Evolutionary conservation across 1,140 invertebrate species (phyloP).

Genomic region (Teleogryllus occipitalis): DNA sequence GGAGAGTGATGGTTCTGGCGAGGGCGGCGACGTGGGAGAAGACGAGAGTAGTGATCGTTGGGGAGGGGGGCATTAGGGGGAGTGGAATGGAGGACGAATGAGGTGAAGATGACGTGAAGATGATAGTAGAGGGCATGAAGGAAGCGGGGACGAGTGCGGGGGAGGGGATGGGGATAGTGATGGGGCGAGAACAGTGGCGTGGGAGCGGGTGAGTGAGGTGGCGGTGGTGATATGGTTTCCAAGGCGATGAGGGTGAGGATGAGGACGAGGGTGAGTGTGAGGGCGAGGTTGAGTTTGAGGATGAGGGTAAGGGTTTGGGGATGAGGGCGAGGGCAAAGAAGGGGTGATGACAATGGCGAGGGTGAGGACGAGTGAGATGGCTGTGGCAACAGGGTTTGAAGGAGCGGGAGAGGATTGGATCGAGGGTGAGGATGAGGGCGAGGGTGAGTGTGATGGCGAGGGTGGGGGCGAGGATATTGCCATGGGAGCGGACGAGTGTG

Average conservation of each 20-base stretch:
- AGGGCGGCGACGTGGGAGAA: too few species aligned
- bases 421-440: conserved; percentile 22
- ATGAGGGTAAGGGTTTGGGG: conserved; percentile 20
- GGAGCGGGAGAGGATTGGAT: conserved; percentile 20
- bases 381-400: conserved; percentile 19
- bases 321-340: conserved; percentile 21
- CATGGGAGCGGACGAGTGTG: background rate
- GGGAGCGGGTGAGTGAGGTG: too few species aligned
- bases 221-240: background rate
- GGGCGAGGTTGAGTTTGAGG: background rate
- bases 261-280: background rate
- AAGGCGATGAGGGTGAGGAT: background rate
- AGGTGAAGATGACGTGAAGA: too few species aligned
- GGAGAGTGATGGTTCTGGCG: too few species aligned
- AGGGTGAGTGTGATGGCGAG: conserved; percentile 16
- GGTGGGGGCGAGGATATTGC: background rate
- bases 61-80: too few species aligned
- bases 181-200: too few species aligned
- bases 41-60: too few species aligned
- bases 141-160: too few species aligned
- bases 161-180: too few species aligned
- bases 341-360: conserved; percentile 20
- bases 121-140: too few species aligned
- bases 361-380: conserved; percentile 17
- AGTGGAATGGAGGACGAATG: too few species aligned